Percentiles rank a stretch among this genome's conserved stretches.
phyloP scores from a whole-genome alignment of 1,140 invertebrate genomes.

The Zeugodacus cucurbitae region DNA sequence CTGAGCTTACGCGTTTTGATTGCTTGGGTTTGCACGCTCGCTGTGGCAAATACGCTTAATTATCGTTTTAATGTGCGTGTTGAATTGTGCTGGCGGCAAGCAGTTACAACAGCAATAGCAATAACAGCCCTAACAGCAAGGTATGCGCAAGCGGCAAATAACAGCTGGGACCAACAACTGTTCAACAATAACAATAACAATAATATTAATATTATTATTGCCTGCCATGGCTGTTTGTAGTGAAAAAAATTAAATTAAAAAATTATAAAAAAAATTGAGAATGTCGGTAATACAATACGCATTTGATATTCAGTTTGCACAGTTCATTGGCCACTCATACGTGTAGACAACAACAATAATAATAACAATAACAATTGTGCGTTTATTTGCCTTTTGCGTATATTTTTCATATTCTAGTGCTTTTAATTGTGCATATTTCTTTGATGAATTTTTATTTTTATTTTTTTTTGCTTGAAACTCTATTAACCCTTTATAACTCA shows the following conservation, averaged over 20 bases:
- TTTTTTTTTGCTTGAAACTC: not conserved
- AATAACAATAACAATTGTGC: not conserved
- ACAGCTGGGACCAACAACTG: not conserved
- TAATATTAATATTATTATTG: constrained; percentile 14
- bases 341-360: not conserved
- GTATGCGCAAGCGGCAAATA: not conserved
- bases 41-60: constrained; percentile 13
- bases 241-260: not conserved
- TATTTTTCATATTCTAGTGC: not conserved
- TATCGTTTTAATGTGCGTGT: constrained; percentile 31
- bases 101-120: not conserved
- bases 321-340: constrained; percentile 19
- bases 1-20: not conserved
- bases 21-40: not conserved
- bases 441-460: not conserved
- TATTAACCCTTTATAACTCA: too few species aligned
- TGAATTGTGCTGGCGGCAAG: constrained; percentile 26
- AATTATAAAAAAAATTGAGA: not conserved
- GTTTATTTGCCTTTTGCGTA: not conserved
- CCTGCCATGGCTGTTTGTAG: not conserved
- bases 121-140: not conserved
- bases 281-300: not conserved
- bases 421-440: not conserved
- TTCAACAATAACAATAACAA: not conserved
- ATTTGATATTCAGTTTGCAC: not conserved